These are phyloP conservation scores for Aptenodytes forsteri DNA, from an alignment of 2,113 vertebrate genomes.

Conservation along the genomic window DNA sequence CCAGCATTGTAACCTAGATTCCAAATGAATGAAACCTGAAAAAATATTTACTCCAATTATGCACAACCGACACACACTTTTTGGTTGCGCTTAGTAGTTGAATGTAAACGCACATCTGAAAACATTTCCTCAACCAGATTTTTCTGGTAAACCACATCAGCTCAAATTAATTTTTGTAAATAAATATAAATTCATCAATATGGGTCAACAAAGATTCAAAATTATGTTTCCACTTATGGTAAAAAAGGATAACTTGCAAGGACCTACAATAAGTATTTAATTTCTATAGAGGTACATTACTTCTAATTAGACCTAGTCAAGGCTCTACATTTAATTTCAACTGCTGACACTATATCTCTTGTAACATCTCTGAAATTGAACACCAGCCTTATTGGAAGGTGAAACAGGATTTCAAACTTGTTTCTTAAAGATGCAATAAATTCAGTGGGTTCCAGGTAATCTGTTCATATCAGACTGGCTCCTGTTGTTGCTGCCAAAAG, in stretches of 20 bases:
- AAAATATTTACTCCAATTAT: constrained; percentile 38
- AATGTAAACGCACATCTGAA: not conserved
- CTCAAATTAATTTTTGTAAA: not conserved
- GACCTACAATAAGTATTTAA: not conserved
- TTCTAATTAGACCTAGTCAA: not conserved
- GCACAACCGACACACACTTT: not conserved
- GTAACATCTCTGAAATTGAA: not conserved
- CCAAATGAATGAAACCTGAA: constrained; percentile 39
- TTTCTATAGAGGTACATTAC: not conserved
- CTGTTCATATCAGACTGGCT: not conserved
- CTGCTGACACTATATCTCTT: not conserved
- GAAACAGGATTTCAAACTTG: not conserved
- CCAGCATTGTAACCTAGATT: not conserved
- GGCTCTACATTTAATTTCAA: not conserved
- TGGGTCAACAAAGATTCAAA: not conserved
- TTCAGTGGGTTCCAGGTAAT: not conserved
- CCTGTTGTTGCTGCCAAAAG: not conserved
- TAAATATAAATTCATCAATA: not conserved
- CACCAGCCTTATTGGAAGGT: not conserved
- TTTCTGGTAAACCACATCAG: not conserved
- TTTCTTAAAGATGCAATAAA: not conserved
- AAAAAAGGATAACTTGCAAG: not conserved
- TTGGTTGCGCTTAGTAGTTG: not conserved
- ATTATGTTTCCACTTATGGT: not conserved
- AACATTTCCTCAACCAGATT: not conserved